Conservation (phyloP, 2,797 vertebrate species). For the Oreochromis mossambicus region DNA sequence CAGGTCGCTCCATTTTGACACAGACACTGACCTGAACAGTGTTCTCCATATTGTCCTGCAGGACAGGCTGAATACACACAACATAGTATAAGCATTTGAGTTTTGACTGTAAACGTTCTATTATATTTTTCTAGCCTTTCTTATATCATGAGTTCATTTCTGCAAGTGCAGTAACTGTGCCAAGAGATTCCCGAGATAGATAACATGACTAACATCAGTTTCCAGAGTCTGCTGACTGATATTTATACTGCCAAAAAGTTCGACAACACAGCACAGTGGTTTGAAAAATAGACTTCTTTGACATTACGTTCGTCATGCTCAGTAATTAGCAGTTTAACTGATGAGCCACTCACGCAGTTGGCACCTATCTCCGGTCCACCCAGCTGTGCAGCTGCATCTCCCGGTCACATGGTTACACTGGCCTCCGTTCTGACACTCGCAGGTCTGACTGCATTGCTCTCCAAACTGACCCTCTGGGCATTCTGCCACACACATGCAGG, state of each 20-base stretch:
- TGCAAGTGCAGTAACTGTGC: neutral
- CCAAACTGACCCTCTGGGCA: slow-evolving; percentile 63
- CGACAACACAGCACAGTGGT: neutral
- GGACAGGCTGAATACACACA: slow-evolving; percentile 55
- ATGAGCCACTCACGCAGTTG: slow-evolving; percentile 65
- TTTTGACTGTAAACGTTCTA: neutral
- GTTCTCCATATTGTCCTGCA: slow-evolving; percentile 44
- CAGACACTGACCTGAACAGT: slow-evolving; percentile 57
- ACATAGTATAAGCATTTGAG: neutral
- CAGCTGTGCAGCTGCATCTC: slow-evolving; percentile 58
- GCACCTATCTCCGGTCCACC: slow-evolving; percentile 66
- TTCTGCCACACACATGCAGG: slow-evolving; percentile 24
- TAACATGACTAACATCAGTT: neutral
- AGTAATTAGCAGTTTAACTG: neutral
- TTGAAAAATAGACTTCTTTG: neutral
- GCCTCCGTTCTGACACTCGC: slow-evolving; percentile 63
- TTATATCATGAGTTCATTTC: neutral
- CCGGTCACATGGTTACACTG: slow-evolving; percentile 62
- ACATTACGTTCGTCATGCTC: neutral
- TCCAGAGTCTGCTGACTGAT: neutral
- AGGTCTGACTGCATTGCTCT: slow-evolving; percentile 57
- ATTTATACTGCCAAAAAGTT: neutral
- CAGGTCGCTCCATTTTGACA: slow-evolving; percentile 61
- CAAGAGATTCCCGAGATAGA: neutral
- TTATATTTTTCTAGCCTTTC: neutral